Evolutionary conservation across 2,888 invertebrate species (phyloP).

Genomic region (Siphlonurus alternatus): DNA sequence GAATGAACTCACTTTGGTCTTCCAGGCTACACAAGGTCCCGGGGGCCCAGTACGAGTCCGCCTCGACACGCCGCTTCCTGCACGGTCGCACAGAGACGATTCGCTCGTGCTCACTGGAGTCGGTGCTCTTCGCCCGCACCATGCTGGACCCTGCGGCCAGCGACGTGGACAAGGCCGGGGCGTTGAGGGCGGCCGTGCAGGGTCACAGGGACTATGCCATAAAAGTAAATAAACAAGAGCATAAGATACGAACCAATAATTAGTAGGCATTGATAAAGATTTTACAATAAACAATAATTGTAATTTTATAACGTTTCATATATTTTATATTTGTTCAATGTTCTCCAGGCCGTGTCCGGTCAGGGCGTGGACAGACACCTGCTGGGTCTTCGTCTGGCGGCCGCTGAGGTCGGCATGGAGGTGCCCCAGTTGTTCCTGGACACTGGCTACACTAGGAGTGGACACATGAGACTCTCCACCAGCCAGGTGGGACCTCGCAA

Average conservation of each 20-base stretch:
- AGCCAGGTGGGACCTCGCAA: conserved; percentile 84
- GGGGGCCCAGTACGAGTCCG: conserved; percentile 84
- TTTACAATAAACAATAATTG: too few species aligned
- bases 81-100: conserved; percentile 91
- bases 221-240: conserved; percentile 35
- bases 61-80: conserved; percentile 65
- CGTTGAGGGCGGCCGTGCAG: conserved; percentile 53
- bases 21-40: conserved; percentile 49
- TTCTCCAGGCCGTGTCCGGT: conserved; percentile 59
- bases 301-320: too few species aligned
- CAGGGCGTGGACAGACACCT: conserved; percentile 86
- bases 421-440: conserved; percentile 59
- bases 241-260: too few species aligned
- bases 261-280: too few species aligned
- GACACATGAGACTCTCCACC: conserved; percentile 69
- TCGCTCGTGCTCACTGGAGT: conserved; percentile 72
- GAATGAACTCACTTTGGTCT: too few species aligned
- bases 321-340: conserved; percentile 15
- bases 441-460: conserved; percentile 49
- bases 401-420: conserved; percentile 54
- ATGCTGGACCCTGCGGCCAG: conserved; percentile 39
- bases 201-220: conserved; percentile 68
- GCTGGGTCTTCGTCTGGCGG: conserved; percentile 70
- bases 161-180: conserved; percentile 40
- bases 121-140: conserved; percentile 54